phyloP scores from a whole-genome alignment of 2,888 invertebrate genomes.

The Corythucha ciliata region DNA sequence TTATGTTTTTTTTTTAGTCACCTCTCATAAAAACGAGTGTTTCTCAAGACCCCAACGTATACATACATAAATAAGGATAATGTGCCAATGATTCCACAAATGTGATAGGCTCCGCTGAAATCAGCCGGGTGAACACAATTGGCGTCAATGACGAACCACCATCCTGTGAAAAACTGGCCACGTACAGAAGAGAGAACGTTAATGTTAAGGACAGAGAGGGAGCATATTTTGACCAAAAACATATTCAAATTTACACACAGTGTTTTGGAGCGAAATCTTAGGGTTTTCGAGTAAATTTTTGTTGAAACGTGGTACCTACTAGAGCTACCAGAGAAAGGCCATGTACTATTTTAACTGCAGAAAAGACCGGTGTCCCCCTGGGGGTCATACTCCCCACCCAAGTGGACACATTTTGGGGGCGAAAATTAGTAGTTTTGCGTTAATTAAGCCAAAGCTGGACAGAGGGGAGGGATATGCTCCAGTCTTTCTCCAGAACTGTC shows the following conservation, averaged over 20 bases:
- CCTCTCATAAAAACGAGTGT: too few relatives aligned
- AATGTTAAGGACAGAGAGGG: constrained; percentile 1
- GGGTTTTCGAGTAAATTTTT: background rate
- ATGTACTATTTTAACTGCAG: too few relatives aligned
- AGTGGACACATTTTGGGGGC: too few relatives aligned
- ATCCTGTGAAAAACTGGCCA: constrained; percentile 83
- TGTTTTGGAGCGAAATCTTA: background rate
- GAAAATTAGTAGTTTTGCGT: too few relatives aligned
- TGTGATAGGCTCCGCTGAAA: constrained; percentile 71
- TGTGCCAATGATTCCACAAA: constrained; percentile 91
- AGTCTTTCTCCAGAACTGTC: too few relatives aligned
- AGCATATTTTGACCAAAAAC: background rate
- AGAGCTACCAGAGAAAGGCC: too few relatives aligned
- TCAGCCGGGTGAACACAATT: constrained; percentile 65
- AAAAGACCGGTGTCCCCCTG: too few relatives aligned
- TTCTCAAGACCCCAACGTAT: background rate
- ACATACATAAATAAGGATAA: constrained; percentile 80
- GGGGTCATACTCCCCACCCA: too few relatives aligned
- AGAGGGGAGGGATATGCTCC: too few relatives aligned
- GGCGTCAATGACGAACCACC: constrained; percentile 98
- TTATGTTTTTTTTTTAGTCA: constrained; percentile 1
- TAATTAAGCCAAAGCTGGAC: too few relatives aligned
- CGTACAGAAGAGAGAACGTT: constrained; percentile 19
- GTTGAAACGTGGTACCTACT: background rate
- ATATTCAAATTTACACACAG: background rate